These are phyloP conservation scores for Vulpes lagopus DNA, from an alignment of 2,113 vertebrate genomes.

Conservation along the genomic window DNA sequence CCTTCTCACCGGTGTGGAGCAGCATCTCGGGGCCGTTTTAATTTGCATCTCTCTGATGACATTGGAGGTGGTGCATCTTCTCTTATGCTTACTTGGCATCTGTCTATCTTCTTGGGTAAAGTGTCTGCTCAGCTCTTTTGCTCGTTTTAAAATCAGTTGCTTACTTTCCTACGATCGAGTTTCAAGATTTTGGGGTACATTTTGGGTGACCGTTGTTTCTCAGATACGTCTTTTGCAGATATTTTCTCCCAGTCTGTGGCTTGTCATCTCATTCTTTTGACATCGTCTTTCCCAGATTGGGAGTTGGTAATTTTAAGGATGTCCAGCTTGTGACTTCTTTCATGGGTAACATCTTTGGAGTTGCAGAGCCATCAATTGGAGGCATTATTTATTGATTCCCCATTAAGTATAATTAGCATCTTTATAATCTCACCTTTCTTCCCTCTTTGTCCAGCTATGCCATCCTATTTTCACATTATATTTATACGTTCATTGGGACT, in stretches of 20 bases:
- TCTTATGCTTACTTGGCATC: too few relatives aligned
- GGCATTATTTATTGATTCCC: background rate
- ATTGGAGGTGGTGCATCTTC: accelerated
- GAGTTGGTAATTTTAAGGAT: background rate
- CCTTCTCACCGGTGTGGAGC: too few relatives aligned
- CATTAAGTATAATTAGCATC: background rate
- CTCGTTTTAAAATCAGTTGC: background rate
- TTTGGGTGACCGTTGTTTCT: background rate
- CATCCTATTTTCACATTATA: background rate
- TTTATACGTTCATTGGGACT: background rate
- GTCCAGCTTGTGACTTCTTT: background rate
- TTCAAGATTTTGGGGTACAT: background rate
- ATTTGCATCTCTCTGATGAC: background rate
- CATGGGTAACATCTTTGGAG: background rate
- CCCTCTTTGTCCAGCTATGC: background rate
- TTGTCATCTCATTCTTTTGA: background rate
- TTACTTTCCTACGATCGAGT: background rate
- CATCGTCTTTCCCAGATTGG: background rate
- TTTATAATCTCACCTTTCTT: background rate
- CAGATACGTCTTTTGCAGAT: background rate
- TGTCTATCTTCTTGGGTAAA: background rate
- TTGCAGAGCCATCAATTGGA: too few relatives aligned
- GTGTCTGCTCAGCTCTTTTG: background rate
- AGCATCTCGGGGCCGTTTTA: background rate
- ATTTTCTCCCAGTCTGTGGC: background rate